Conservation (phyloP, 37 sponge, comb jelly and placozoan genomes). For the Haliclona indistincta region DNA sequence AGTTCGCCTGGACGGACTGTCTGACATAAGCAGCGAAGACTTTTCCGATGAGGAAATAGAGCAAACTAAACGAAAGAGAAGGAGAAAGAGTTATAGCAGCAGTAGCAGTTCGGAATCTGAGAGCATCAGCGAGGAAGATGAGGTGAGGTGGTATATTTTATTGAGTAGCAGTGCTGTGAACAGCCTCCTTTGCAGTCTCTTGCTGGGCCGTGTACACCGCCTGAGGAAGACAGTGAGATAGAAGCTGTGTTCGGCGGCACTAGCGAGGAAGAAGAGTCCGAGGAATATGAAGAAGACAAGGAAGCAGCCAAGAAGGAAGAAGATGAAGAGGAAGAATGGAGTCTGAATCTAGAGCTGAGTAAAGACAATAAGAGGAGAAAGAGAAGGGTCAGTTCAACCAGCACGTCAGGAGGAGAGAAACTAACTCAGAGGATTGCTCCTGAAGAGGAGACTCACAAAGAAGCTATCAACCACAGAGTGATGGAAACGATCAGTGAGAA, state of each 20-base stretch:
- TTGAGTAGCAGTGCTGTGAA: too few species aligned
- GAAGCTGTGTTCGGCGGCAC: too few species aligned
- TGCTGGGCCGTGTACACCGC: too few species aligned
- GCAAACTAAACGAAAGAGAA: too few species aligned
- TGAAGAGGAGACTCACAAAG: background rate
- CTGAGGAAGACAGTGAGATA: too few species aligned
- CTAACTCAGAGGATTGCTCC: background rate
- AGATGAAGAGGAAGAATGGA: constrained; percentile 2
- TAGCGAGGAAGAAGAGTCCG: too few species aligned
- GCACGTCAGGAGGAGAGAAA: background rate
- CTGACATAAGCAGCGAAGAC: constrained; percentile 27
- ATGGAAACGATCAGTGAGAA: too few species aligned
- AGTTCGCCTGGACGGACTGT: background rate
- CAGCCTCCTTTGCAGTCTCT: too few species aligned
- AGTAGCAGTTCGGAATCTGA: constrained; percentile 8
- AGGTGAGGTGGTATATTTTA: too few species aligned
- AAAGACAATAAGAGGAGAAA: constrained; percentile 1
- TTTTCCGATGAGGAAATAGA: background rate
- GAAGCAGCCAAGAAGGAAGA: background rate
- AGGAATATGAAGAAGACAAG: too few species aligned
- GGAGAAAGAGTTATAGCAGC: too few species aligned
- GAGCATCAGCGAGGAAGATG: constrained; percentile 8
- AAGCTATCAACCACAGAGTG: background rate
- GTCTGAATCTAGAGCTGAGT: too few species aligned
- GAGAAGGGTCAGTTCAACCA: background rate